Evolutionary conservation across 1,140 invertebrate species (phyloP).

Genomic region (Dermatophagoides farinae): DNA sequence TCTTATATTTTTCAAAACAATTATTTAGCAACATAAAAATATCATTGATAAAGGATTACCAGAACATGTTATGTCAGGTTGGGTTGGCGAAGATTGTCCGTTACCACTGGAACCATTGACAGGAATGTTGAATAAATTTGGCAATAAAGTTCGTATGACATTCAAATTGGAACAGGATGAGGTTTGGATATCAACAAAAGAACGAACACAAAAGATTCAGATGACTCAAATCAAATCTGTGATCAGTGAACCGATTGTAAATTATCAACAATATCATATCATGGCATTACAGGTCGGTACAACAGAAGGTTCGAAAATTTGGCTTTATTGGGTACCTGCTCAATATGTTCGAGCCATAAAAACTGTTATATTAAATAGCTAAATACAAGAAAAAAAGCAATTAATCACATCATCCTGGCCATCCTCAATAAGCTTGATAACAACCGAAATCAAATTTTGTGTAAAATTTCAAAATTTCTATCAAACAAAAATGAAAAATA

Average conservation of each 20-base stretch:
- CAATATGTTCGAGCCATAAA: slow-evolving; percentile 73
- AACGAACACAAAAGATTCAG: slow-evolving; percentile 73
- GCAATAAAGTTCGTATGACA: slow-evolving; percentile 75
- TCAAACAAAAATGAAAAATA: too few species aligned
- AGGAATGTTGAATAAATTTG: slow-evolving; percentile 76
- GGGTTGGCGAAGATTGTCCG: slow-evolving; percentile 48
- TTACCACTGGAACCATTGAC: slow-evolving; percentile 58
- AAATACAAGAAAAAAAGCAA: slow-evolving; percentile 20
- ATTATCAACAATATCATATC: slow-evolving; percentile 77
- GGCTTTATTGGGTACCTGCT: slow-evolving; percentile 39
- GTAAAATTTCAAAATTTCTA: too few species aligned
- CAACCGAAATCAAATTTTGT: too few species aligned
- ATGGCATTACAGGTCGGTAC: slow-evolving; percentile 67
- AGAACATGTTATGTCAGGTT: slow-evolving; percentile 68
- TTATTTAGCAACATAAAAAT: slow-evolving; percentile 47
- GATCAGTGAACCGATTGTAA: slow-evolving; percentile 61
- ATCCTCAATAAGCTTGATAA: too few species aligned
- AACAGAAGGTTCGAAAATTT: slow-evolving; percentile 35
- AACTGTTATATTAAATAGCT: slow-evolving; percentile 67
- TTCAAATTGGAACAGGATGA: slow-evolving; percentile 82
- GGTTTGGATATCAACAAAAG: slow-evolving; percentile 80
- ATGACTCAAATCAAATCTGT: slow-evolving; percentile 75
- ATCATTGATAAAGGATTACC: slow-evolving; percentile 73
- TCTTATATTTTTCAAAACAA: not conserved
- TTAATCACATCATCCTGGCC: too few species aligned